Evolutionary conservation across 2,797 vertebrate species (phyloP), one percentile per base, ranked within the genome.

Genomic region (Acanthurus lineatus): DNA sequence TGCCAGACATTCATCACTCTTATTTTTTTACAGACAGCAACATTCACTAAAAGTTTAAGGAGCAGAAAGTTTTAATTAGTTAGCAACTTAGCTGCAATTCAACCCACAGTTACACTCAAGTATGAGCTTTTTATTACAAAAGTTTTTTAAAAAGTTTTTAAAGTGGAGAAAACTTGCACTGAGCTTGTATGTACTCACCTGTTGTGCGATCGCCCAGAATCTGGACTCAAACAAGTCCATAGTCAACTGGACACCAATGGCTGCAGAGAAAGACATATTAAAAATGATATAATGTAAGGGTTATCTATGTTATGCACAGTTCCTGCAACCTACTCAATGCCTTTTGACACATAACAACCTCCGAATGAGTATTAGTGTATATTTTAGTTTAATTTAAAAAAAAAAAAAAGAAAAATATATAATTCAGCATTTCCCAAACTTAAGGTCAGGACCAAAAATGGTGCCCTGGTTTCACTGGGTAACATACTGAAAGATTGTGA

Each of bases 171-270:
- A 19, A 38, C 2, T 6, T 51, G 28, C 32, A 32, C 28, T 32
- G 28, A 32, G 28, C 28, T 4, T 52, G n/a, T 22, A 0, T 47
- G 20, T 52, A 61, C 83, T 78, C 63, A 94, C 94, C 89, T 94
- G 92, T 68, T 57, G 66, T 40, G 83, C 35, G 0, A 88, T 88
- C 70, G 85, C 60, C 91, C 88, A 89, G 59, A 94, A 93, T 77
- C 3, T 93, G 60, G 88, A 88, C 79, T 92, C 91, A 0, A 94
- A 25, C 69, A 86, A 0, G 9, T 86, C 89, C 22, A 94, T 75
- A 60, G 91, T 90, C 91, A 94, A 90, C 86, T 94, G 93, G 14
- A 94, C 82, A 5, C 93, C 93, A 0, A 89, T 86, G 57, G 92
- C 93, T 94, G 82, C 16, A 81, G 60, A 85, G 6, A 88, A 17